Evolutionary conservation across 1,140 invertebrate genomes (phyloP).

Genomic region (Thrips palmi): DNA sequence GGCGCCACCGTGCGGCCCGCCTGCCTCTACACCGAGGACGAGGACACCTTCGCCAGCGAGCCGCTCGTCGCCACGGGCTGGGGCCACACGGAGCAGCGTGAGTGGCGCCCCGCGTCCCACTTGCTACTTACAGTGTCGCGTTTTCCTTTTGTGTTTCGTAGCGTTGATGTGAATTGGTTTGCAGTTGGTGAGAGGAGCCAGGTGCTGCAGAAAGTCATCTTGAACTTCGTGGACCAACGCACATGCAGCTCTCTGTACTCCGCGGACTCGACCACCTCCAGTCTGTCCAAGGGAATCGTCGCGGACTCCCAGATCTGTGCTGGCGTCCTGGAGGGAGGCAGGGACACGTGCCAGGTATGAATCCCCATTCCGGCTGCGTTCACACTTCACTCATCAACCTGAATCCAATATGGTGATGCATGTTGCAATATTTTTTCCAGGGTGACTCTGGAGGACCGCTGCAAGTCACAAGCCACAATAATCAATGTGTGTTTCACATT

Average conservation of each 20-base stretch:
- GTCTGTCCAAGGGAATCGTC: conserved; percentile 29
- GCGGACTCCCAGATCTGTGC: conserved; percentile 43
- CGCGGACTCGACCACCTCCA: conserved; percentile 24
- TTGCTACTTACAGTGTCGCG: neutral
- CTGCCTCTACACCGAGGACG: conserved; percentile 32
- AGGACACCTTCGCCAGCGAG: conserved; percentile 13
- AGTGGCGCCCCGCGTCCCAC: neutral
- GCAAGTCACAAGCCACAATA: conserved; percentile 19
- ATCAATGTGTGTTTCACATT: conserved; percentile 23
- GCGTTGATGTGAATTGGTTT: neutral
- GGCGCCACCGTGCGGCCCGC: conserved; percentile 29
- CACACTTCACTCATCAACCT: too few relatives aligned
- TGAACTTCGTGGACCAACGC: conserved; percentile 14
- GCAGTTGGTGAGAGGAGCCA: conserved; percentile 12
- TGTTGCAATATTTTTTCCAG: conserved; percentile 17
- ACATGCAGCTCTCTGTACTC: conserved; percentile 17
- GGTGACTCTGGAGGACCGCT: conserved; percentile 15
- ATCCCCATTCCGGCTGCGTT: too few relatives aligned
- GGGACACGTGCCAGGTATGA: conserved; percentile 51
- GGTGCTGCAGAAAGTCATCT: conserved; percentile 15
- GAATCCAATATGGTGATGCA: too few relatives aligned
- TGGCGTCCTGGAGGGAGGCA: conserved; percentile 36
- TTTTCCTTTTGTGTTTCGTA: neutral
- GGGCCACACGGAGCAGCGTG: conserved; percentile 21
- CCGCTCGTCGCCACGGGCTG: conserved; percentile 30